Base-by-base conservation (phyloP, 1,140 invertebrate genomes). In the Leptinotarsa defecta region DNA sequence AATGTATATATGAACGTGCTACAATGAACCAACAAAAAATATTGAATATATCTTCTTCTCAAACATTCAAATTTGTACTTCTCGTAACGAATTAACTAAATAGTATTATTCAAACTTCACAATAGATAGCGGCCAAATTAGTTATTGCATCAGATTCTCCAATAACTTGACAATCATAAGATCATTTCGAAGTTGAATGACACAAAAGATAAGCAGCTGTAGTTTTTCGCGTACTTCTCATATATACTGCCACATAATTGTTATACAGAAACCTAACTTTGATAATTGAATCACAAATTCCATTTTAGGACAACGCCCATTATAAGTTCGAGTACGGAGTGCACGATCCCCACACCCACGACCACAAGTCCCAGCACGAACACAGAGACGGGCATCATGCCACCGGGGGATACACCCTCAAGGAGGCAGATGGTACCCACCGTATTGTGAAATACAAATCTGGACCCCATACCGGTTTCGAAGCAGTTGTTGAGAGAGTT, bases 301-400 rank as follows among this genome's bases (percentile, higher is more conserved):
- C 13, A 13, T 61, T 61, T 5, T 15, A 68, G 67, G 67, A 68
- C 34, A 68, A 68, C 15, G 74, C 78, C 61, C 74, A 84, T 69
- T 88, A 88, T 79, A 83, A 85, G 67, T 88, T 85, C 76, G 81
- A 85, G 27, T 88, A 88, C 80, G 86, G 83, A 34, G 86, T 88
- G 1, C 80, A 86, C 57, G 87, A 88, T 76, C 81, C 83, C 19
- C 81, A 87, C 68, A 88, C 87, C 6, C 86, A 87, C 34, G 87
- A 88, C 76, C 76, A 83, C 48, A 88, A 88, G 76, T 82, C 78
- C 13, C 87, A 88, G 70, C 81, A 84, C 68, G 87, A 88, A 77
- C 81, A 86, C 17, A 83, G 87, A 68, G 86, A 87, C n/a, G 86
- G 87, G 22, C 79, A 87, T 62, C 71, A 81, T 5, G 87, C 88